These are phyloP conservation scores for Zoroaster sp. DNA, from an alignment of 53 echinoderm and acorn worm genomes.

Conservation along the genomic window DNA sequence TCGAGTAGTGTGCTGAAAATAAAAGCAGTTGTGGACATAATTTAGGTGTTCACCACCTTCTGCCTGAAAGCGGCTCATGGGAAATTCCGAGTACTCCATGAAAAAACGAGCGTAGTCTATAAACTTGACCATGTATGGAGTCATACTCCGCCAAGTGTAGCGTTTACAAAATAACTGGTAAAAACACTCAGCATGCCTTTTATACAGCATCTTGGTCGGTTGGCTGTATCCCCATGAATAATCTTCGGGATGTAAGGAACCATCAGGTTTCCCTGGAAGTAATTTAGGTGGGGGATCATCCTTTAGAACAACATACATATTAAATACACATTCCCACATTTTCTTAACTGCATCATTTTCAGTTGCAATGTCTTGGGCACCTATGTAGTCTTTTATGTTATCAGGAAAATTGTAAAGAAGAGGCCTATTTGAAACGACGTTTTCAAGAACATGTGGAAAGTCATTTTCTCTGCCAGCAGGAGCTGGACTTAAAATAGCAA, in stretches of 20 bases:
- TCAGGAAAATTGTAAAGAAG: background rate
- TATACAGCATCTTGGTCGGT: background rate
- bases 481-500: conserved; percentile 51
- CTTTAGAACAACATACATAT: conserved; percentile 41
- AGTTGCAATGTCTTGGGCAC: background rate
- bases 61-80: conserved; percentile 52
- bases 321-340: conserved; percentile 58
- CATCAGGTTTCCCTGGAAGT: conserved; percentile 23
- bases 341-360: background rate
- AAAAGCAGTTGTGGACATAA: conserved; percentile 58
- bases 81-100: conserved; percentile 50
- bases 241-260: conserved; percentile 31
- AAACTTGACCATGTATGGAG: conserved; percentile 77
- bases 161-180: conserved; percentile 61
- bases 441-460: conserved; percentile 45
- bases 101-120: conserved; percentile 67
- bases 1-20: conserved; percentile 71
- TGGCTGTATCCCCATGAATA: conserved; percentile 54
- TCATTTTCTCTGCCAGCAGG: conserved; percentile 1
- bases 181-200: conserved; percentile 61
- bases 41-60: conserved; percentile 80
- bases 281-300: background rate
- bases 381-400: background rate
- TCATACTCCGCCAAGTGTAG: conserved; percentile 50
- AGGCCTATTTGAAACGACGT: conserved; percentile 46